Base-by-base conservation (phyloP, 64 coral and sea anemone genomes). In the Actinia tenebrosa region DNA sequence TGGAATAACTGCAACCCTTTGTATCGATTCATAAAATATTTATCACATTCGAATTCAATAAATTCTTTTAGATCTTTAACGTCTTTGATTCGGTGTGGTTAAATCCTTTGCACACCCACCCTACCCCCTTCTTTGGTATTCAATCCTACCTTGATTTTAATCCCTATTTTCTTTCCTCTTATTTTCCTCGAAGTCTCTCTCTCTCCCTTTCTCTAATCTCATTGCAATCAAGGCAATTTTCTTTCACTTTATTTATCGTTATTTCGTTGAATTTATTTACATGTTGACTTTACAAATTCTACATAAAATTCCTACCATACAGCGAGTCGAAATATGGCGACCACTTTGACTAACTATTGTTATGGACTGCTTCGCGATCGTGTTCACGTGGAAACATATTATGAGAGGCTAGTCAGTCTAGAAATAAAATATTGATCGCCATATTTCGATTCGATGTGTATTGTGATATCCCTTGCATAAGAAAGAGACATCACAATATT, bases 61-160 rank as follows among this genome's bases (percentile, higher is more conserved):
- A 66, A 66, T 66, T 66, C 63, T 66, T 66, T 66, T 66, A 66
- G 63, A 66, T 22, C 63, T 66, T 66, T 66, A 66, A 66, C 17
- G 22, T 22, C 22, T 22, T n/a, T 22, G 5, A 22, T 23, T 66
- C 8, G 20, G 5, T 66, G 22, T 66, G 63, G 17, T 66, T 66
- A 22, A 22, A 13, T 61, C 47, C 47, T 50, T 5, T 50, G 47
- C 47, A 50, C 56, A 55, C 53, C 5, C 53, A 55, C 53, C 11
- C 53, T 55, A 55, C 30, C 30, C 30, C 30, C 30, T 37, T 37
- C 30, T 37, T 37, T 37, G 30, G 30, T 37, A 37, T 37, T 37
- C 30, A 37, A 37, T 37, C 30, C 30, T 37, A 37, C 30, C 30
- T 37, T 37, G 30, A 37, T 37, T 37, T 37, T 37, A 37, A 37